Conservation (phyloP, 2,888 invertebrate genomes). For the Agrochola lychnidis region DNA sequence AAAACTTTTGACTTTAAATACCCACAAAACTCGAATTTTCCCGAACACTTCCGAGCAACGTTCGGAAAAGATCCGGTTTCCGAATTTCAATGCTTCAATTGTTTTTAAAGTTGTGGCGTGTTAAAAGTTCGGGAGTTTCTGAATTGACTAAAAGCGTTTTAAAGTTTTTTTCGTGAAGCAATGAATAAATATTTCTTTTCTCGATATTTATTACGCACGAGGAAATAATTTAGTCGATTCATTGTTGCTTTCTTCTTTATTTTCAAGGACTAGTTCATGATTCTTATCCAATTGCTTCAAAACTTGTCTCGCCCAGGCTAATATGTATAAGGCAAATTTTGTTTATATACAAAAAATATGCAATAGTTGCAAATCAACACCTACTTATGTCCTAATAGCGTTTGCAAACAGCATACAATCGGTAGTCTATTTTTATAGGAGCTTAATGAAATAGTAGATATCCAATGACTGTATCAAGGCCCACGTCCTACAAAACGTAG, state of each 20-base stretch:
- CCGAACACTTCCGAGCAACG: constrained; percentile 22
- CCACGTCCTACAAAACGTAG: background rate
- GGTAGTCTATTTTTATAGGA: background rate
- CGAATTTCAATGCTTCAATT: constrained; percentile 10
- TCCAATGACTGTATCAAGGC: background rate
- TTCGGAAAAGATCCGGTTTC: constrained; percentile 5
- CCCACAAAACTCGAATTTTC: constrained; percentile 12
- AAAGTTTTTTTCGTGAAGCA: background rate
- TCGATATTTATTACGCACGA: background rate
- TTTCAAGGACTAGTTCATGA: background rate
- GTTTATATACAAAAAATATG: background rate
- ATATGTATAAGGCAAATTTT: background rate
- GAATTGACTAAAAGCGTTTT: constrained; percentile 8
- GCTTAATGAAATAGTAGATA: background rate
- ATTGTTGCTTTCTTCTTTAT: background rate
- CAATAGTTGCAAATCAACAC: background rate
- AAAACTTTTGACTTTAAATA: constrained; percentile 40
- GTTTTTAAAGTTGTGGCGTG: constrained; percentile 22
- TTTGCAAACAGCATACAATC: background rate
- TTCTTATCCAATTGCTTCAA: background rate
- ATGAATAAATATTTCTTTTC: background rate
- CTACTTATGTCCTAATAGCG: background rate
- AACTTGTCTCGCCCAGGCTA: background rate
- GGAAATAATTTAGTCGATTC: background rate
- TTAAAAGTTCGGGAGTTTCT: background rate